Evolutionary conservation across 2,888 invertebrate genomes (phyloP), one percentile per base, ranked within the genome.

Genomic region (Gymnocheta viridis): DNA sequence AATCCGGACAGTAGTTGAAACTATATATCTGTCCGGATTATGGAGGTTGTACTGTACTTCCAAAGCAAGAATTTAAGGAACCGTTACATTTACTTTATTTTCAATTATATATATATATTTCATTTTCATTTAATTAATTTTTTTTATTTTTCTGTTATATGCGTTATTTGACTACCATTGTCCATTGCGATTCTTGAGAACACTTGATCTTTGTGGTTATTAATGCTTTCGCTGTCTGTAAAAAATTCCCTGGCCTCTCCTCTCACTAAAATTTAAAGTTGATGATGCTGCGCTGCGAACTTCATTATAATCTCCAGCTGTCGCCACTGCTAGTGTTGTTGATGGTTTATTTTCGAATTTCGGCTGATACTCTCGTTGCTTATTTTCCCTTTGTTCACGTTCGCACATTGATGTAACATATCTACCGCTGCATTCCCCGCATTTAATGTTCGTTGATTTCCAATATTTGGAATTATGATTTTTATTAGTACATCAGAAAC

Each of bases 161-260:
- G 82, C 9, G 82, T 85, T 32, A 73, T 66, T 44, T 85, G 85
- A 38, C 80, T 80, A 24, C 85, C 79, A 32, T 85, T 85, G 29
- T 85, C 80, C 79, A 85, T 85, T 22, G 80, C 72, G 12, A 82
- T 54, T 73, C 72, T 78, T 14, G 82, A 73, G 22, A 85, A 35
- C 14, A 85, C 47, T 1, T 62, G 19, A 17, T 72, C 32, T 17
- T 27, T 38, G 47, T 47, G 35, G 72, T 32, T 7, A 82, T 67
- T 44, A 82, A 54, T 41, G 66, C 79, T 41, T 72, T 79, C 29
- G 24, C 51, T 19, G 24, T 51, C 24, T 22, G 49, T 49, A 41
- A 32, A 32, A 32, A 32, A 32, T 32, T 32, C 32, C 32, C 4
- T 32, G 6, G 7, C 7, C 4, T 38, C 4, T 38, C 2, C 38